Conservation (phyloP, 2,113 vertebrate genomes). For the Chinchilla lanigera region DNA sequence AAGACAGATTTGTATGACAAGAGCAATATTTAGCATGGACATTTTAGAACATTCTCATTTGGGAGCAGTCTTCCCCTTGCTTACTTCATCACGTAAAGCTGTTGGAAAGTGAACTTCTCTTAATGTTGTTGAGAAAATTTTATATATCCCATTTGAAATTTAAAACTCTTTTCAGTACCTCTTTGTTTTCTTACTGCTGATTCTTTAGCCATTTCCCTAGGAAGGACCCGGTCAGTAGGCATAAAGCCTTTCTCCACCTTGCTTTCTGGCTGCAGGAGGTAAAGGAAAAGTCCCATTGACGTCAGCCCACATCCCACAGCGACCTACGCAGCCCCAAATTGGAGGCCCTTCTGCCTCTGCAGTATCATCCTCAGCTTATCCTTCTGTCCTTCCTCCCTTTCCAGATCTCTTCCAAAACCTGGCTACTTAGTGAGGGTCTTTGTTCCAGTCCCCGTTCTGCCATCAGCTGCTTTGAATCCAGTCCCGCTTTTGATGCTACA, state of each 20-base stretch:
- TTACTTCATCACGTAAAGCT: not conserved
- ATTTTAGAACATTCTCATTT: constrained; percentile 41
- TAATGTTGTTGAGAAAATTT: constrained; percentile 18
- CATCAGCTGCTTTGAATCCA: not conserved
- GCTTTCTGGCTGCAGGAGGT: not conserved
- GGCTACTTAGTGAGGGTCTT: not conserved
- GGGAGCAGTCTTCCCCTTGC: not conserved
- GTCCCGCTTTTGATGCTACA: not conserved
- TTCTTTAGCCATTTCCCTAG: not conserved
- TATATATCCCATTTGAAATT: not conserved
- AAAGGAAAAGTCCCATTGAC: not conserved
- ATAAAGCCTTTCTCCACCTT: not conserved
- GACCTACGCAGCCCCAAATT: not conserved
- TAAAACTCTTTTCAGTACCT: not conserved
- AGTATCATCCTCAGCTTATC: not conserved
- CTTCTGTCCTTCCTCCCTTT: not conserved
- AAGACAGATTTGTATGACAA: not conserved
- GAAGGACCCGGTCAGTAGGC: not conserved
- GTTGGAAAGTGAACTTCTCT: not conserved
- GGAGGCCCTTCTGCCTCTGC: not conserved
- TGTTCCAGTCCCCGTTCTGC: not conserved
- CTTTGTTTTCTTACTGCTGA: not conserved
- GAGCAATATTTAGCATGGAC: not conserved
- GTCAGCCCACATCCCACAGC: not conserved
- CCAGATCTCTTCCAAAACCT: not conserved